Percentiles rank a stretch among this genome's conserved stretches.
Conservation (phyloP, 2,888 invertebrate genomes). For the Microdon myrmicae region DNA sequence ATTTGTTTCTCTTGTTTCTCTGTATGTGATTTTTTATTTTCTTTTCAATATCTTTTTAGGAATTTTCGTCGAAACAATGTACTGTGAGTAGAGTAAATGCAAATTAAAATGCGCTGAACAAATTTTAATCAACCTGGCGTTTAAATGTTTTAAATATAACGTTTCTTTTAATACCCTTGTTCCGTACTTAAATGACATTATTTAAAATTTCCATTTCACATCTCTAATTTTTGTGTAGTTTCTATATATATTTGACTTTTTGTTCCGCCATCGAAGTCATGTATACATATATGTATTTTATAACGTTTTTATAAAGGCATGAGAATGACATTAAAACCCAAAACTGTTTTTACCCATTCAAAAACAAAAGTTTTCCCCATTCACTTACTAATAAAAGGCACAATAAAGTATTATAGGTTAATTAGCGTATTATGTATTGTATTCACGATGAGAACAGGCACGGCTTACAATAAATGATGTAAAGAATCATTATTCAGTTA, state of each 20-base stretch:
- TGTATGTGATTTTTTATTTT: constrained; percentile 55
- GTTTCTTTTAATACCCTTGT: constrained; percentile 31
- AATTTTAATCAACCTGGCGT: constrained; percentile 30
- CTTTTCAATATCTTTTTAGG: constrained; percentile 61
- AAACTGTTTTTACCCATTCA: too few species aligned
- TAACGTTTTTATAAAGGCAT: constrained; percentile 44
- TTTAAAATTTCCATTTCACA: too few species aligned
- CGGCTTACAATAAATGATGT: too few species aligned
- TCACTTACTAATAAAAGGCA: constrained; percentile 37
- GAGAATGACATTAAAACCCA: constrained; percentile 15
- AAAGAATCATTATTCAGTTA: too few species aligned
- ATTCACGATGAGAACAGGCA: too few species aligned
- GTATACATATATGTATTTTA: constrained; percentile 5
- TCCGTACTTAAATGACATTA: constrained; percentile 15
- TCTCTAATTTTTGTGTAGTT: constrained; percentile 26
- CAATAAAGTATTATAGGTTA: too few species aligned
- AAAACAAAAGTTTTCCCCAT: constrained; percentile 40
- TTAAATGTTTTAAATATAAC: constrained; percentile 31
- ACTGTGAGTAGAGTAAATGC: constrained; percentile 64
- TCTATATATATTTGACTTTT: constrained; percentile 7
- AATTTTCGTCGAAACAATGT: constrained; percentile 67
- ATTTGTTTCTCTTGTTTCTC: constrained; percentile 31
- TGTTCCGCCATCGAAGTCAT: constrained; percentile 18
- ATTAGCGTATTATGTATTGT: too few species aligned
- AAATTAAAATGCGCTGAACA: constrained; percentile 30